These are phyloP conservation scores for Amaurobius ferox DNA, from an alignment of 2,888 invertebrate genomes.

Conservation along the genomic window DNA sequence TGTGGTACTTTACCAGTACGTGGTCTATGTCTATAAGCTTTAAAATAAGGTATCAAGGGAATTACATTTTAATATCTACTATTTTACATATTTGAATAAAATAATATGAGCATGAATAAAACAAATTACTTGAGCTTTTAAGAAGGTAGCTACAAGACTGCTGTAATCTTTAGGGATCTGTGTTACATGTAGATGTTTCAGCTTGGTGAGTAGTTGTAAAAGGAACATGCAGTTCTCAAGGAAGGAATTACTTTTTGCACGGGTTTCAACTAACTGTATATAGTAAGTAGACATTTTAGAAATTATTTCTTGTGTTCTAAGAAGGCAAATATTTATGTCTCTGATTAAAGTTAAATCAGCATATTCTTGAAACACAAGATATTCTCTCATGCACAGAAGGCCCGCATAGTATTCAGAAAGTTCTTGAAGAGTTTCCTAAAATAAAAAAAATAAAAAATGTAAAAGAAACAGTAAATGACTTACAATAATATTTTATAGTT, in stretches of 20 bases:
- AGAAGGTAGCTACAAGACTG: neutral
- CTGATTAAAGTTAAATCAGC: conserved; percentile 13
- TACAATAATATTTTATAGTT: too few relatives aligned
- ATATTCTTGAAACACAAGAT: conserved; percentile 12
- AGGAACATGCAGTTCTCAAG: neutral
- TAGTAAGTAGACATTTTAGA: conserved; percentile 17
- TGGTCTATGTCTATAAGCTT: too few relatives aligned
- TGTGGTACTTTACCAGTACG: too few relatives aligned
- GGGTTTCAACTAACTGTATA: conserved; percentile 18
- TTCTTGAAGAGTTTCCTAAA: conserved; percentile 4
- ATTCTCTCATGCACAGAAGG: conserved; percentile 4
- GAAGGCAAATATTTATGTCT: neutral
- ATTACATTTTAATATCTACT: too few relatives aligned
- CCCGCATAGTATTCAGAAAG: conserved; percentile 16
- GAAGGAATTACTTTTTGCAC: neutral
- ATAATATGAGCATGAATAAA: neutral
- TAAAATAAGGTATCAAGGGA: too few relatives aligned
- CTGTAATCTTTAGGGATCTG: neutral
- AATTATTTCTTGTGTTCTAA: neutral
- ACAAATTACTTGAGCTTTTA: neutral
- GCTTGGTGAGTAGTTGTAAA: neutral
- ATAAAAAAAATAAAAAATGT: neutral
- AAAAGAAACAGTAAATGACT: neutral
- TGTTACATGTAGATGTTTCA: neutral
- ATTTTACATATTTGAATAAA: too few relatives aligned